Evolutionary conservation across 2,888 invertebrate species (phyloP).

Genomic region (Merodon equestris): DNA sequence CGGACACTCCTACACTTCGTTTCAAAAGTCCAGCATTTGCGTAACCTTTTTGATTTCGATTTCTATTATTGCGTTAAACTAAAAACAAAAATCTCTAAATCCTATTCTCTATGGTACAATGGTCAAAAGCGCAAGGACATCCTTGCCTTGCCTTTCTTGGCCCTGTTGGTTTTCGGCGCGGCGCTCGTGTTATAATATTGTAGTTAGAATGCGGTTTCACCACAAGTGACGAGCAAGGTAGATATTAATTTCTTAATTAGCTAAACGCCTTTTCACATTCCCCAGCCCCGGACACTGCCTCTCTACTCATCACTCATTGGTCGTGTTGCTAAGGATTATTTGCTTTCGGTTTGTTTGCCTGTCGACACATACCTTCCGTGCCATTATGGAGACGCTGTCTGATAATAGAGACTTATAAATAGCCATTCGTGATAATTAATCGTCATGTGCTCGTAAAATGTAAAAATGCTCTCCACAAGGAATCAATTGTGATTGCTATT

Average conservation of each 20-base stretch:
- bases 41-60: too few species aligned
- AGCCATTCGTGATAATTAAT: slow-evolving; percentile 29
- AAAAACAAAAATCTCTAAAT: too few species aligned
- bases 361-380: slow-evolving; percentile 39
- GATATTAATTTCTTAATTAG: slow-evolving; percentile 32
- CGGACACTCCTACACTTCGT: background rate
- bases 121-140: slow-evolving; percentile 29
- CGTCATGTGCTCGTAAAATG: slow-evolving; percentile 8
- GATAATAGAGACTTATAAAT: slow-evolving; percentile 33
- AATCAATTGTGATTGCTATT: slow-evolving; percentile 44
- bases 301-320: slow-evolving; percentile 9
- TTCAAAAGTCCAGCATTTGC: too few species aligned
- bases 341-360: slow-evolving; percentile 32
- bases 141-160: too few species aligned
- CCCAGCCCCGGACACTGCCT: slow-evolving; percentile 3
- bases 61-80: too few species aligned
- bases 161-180: slow-evolving; percentile 28
- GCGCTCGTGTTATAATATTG: slow-evolving; percentile 52
- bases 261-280: slow-evolving; percentile 57
- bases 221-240: background rate
- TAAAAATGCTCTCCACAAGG: slow-evolving; percentile 19
- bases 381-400: slow-evolving; percentile 21
- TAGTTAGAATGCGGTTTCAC: slow-evolving; percentile 19
- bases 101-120: slow-evolving; percentile 29
- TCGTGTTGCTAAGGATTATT: slow-evolving; percentile 29